Evolutionary conservation across 2,797 vertebrate genomes (phyloP), one percentile per base, ranked within the genome.

Genomic region (Thalassophryne amazonica): DNA sequence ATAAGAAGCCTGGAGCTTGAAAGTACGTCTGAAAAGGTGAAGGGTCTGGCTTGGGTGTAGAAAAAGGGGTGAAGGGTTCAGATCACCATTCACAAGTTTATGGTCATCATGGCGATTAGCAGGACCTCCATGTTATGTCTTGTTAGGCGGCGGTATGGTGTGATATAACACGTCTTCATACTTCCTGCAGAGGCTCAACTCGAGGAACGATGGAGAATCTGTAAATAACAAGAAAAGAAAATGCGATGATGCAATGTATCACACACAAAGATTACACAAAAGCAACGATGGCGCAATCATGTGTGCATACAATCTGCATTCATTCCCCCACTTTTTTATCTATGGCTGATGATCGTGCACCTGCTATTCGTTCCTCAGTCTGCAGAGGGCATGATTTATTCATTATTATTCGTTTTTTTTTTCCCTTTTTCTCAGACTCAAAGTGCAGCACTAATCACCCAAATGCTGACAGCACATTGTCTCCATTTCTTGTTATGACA

Each of bases 21-120:
- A 53, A 29, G 24, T 54, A 37, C 25, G 59, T 45, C 29, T 7
- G 47, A 35, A 56, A 16, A 51, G 54, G 41, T 70, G 3, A 58
- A 31, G 48, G 72, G 52, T 60, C 38, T 10, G 28, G 60, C 46
- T 57, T 36, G 55, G 73, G 68, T 65, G 25, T 30, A 43, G 49
- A 80, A 70, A 73, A 60, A 50, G 7, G 69, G 53, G 29, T 11
- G 29, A 69, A 53, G 60, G 49, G 48, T 71, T 82, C 42, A 69
- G 61, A 63, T 57, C 45, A 47, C 48, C 63, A 67, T 69, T 88
- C 76, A 90, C 80, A 83, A 81, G 74, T 67, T 57, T 65, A 28
- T 50, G 73, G 63, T 57, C 60, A 60, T 84, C 69, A 53, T 81
- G 63, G 38, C 59, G 42, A 67, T 78, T 71, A 86, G 68, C 69